These are phyloP conservation scores for Phallusia fumigata DNA, from an alignment of 23 tunicate genomes.

Conservation along the genomic window DNA sequence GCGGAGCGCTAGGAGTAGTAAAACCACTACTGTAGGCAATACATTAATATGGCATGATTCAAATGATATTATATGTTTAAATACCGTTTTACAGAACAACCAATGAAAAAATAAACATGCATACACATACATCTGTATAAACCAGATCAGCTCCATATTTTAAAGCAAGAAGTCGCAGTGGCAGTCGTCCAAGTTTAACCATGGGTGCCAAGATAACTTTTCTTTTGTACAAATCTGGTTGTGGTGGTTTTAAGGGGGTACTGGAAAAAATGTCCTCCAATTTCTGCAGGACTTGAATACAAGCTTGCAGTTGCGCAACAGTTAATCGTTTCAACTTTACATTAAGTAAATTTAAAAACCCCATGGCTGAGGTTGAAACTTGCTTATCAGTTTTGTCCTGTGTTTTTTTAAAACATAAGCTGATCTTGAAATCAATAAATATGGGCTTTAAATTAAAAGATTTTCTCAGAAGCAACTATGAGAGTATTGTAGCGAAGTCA, in stretches of 20 bases:
- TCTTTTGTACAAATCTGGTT: constrained; percentile 8
- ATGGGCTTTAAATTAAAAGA: too few species aligned
- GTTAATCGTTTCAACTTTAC: background rate
- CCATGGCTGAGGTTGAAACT: background rate
- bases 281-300: background rate
- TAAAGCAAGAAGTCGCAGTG: constrained; percentile 83
- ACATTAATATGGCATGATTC: too few species aligned
- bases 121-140: constrained; percentile 71
- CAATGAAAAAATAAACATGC: background rate
- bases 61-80: too few species aligned
- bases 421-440: too few species aligned
- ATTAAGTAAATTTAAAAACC: background rate
- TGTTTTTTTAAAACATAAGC: too few species aligned
- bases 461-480: too few species aligned
- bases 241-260: background rate
- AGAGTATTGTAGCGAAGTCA: too few species aligned
- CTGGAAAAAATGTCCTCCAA: background rate
- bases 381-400: too few species aligned
- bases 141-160: constrained; percentile 94
- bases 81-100: too few species aligned
- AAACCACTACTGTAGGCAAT: too few species aligned
- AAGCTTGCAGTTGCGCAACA: background rate
- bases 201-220: constrained; percentile 91
- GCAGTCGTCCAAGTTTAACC: constrained; percentile 93
- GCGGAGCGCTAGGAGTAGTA: too few species aligned